These are phyloP conservation scores for Campoletis raptor DNA, from an alignment of 2,888 invertebrate genomes.

Conservation along the genomic window DNA sequence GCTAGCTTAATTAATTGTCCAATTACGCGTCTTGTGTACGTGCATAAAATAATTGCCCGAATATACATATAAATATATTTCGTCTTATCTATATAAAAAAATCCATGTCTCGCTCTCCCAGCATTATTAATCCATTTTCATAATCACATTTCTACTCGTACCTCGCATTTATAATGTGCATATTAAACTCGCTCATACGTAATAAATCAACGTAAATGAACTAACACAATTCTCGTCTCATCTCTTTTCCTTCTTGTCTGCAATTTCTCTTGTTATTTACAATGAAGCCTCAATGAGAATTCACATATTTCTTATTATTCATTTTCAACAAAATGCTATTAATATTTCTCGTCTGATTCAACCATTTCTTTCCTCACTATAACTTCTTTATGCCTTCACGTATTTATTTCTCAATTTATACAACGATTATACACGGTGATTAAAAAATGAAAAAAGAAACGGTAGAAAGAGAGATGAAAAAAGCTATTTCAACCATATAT, in stretches of 20 bases:
- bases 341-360: conserved; percentile 35
- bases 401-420: conserved; percentile 5
- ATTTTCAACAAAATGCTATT: conserved; percentile 30
- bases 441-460: not conserved
- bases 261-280: conserved; percentile 23
- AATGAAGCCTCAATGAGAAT: conserved; percentile 14
- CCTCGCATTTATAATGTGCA: conserved; percentile 9
- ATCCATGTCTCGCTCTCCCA: conserved; percentile 6
- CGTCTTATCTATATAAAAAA: conserved; percentile 16
- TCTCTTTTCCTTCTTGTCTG: conserved; percentile 16
- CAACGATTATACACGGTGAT: conserved; percentile 13
- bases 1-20: conserved; percentile 51
- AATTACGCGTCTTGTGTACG: conserved; percentile 36
- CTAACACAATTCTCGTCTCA: conserved; percentile 29
- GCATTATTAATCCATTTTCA: conserved; percentile 44
- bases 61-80: not conserved
- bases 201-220: conserved; percentile 47
- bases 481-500: not conserved
- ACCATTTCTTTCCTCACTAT: conserved; percentile 13
- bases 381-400: not conserved
- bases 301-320: not conserved
- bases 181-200: conserved; percentile 39
- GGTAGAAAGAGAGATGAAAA: not conserved
- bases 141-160: conserved; percentile 45
- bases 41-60: conserved; percentile 16